A percentile compares a stretch with the other conserved stretches of the same genome.
Evolutionary conservation across 2,113 vertebrate species (phyloP).

Genomic region (Noctilio leporinus): DNA sequence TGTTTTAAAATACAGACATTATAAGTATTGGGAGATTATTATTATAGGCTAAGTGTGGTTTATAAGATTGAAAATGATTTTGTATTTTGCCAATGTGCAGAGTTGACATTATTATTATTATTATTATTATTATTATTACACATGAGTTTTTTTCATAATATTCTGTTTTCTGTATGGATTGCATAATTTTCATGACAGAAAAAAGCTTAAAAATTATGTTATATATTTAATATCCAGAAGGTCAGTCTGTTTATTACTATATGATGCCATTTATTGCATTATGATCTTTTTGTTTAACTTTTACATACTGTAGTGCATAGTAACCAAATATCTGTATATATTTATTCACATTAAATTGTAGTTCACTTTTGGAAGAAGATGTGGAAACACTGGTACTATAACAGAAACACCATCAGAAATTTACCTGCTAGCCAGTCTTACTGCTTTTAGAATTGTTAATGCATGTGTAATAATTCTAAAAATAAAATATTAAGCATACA

Average conservation of each 20-base stretch:
- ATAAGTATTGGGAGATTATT: neutral
- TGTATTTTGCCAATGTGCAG: neutral
- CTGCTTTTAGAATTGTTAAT: neutral
- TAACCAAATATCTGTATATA: neutral
- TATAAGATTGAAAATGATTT: neutral
- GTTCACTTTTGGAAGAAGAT: neutral
- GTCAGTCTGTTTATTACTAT: neutral
- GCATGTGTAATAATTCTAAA: neutral
- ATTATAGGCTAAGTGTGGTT: neutral
- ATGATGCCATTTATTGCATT: neutral
- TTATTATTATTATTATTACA: neutral
- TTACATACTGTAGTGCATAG: neutral
- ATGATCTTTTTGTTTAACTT: neutral
- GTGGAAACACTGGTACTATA: neutral
- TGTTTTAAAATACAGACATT: neutral
- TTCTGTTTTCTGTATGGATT: neutral
- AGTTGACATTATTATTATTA: neutral
- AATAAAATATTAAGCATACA: neutral
- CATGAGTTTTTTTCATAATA: neutral
- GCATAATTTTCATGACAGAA: neutral
- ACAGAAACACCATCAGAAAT: neutral
- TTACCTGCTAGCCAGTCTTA: neutral
- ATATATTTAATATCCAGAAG: neutral
- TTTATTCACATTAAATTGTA: neutral
- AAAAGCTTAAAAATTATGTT: neutral